Percentiles rank a stretch among this genome's conserved stretches.
Evolutionary conservation across 2,888 invertebrate species (phyloP).

Genomic region (Catocala nupta): DNA sequence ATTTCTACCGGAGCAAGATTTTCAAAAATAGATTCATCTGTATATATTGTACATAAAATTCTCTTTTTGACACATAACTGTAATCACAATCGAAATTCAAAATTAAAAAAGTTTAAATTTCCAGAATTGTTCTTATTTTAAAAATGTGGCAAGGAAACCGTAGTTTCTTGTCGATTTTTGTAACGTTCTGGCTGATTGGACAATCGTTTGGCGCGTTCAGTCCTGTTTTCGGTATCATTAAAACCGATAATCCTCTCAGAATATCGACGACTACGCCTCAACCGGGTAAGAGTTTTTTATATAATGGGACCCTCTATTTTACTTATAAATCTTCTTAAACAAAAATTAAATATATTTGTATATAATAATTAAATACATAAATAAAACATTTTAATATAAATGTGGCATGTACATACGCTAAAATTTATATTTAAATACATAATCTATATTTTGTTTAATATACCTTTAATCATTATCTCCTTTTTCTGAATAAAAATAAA

Average conservation of each 20-base stretch:
- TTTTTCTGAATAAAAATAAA: too few relatives aligned
- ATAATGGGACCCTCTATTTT: conserved; percentile 45
- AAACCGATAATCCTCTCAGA: conserved; percentile 56
- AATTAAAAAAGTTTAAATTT: conserved; percentile 15
- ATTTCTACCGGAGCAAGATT: too few relatives aligned
- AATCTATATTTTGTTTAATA: too few relatives aligned
- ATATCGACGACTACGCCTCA: conserved; percentile 56
- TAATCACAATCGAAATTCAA: conserved; percentile 27
- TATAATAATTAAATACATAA: conserved; percentile 4
- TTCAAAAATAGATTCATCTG: conserved; percentile 10
- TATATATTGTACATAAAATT: conserved; percentile 38
- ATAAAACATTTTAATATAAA: conserved; percentile 1
- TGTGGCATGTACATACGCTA: conserved; percentile 9
- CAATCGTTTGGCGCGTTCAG: conserved; percentile 59
- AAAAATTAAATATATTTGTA: conserved; percentile 10
- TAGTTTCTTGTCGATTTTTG: conserved; percentile 32
- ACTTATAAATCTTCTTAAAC: background rate
- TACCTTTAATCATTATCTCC: too few relatives aligned
- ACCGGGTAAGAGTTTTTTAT: conserved; percentile 64
- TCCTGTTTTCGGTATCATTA: conserved; percentile 62
- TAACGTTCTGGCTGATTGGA: conserved; percentile 45
- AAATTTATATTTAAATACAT: background rate
- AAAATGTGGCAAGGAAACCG: conserved; percentile 30
- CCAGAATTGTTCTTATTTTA: conserved; percentile 5
- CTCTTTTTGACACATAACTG: conserved; percentile 11